Conservation (phyloP, 2,888 invertebrate species). For the Andrena camellia region DNA sequence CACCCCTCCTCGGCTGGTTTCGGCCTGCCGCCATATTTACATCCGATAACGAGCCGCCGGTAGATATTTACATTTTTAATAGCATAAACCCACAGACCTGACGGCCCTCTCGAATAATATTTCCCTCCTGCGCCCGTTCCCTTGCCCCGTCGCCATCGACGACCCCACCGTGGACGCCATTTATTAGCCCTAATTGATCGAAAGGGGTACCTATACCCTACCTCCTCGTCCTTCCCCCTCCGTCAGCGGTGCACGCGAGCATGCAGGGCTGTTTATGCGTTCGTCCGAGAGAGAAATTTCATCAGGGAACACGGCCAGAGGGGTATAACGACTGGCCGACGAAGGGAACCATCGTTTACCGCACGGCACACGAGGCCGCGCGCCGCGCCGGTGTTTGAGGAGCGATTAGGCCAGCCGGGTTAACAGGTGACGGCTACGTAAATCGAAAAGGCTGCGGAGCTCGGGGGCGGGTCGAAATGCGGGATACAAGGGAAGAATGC, state of each 20-base stretch:
- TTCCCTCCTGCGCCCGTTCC: slow-evolving; percentile 57
- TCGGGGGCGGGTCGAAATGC: neutral
- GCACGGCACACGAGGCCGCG: slow-evolving; percentile 69
- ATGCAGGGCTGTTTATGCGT: slow-evolving; percentile 60
- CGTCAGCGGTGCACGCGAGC: neutral
- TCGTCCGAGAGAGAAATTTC: slow-evolving; percentile 71
- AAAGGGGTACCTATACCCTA: slow-evolving; percentile 72
- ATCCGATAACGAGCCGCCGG: slow-evolving; percentile 84
- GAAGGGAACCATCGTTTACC: slow-evolving; percentile 52
- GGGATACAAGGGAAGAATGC: neutral
- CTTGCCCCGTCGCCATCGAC: slow-evolving; percentile 59
- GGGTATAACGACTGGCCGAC: slow-evolving; percentile 23
- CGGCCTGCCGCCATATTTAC: slow-evolving; percentile 81
- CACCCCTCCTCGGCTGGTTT: slow-evolving; percentile 61
- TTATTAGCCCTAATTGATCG: slow-evolving; percentile 85
- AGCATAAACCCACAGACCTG: slow-evolving; percentile 81
- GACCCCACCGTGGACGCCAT: slow-evolving; percentile 77
- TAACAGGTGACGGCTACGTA: slow-evolving; percentile 61
- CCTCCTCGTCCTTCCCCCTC: slow-evolving; percentile 38
- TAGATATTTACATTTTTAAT: slow-evolving; percentile 85
- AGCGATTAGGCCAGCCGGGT: slow-evolving; percentile 50
- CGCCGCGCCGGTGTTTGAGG: slow-evolving; percentile 57
- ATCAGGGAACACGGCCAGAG: slow-evolving; percentile 26
- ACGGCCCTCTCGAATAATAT: slow-evolving; percentile 68
- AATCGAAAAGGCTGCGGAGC: slow-evolving; percentile 1